A percentile compares a stretch with the other conserved stretches of the same genome.
These are phyloP conservation scores for Stramonita haemastoma DNA, from an alignment of 2,888 invertebrate genomes.

Conservation along the genomic window DNA sequence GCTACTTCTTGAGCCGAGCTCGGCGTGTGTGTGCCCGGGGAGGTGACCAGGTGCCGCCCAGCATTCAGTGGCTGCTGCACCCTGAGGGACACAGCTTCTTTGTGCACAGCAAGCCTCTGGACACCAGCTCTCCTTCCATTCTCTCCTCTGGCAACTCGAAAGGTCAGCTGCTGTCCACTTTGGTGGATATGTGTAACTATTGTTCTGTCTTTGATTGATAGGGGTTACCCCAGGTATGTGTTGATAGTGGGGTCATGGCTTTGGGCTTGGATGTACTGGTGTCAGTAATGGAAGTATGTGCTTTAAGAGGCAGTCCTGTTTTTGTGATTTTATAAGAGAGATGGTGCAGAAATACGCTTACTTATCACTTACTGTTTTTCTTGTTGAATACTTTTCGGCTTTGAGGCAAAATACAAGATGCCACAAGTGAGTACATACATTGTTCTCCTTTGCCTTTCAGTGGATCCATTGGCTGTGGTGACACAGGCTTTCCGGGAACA, in stretches of 20 bases:
- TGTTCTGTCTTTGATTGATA: too few species aligned
- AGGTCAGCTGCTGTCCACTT: slow-evolving; percentile 19
- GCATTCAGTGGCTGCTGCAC: slow-evolving; percentile 90
- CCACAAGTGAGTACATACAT: too few species aligned
- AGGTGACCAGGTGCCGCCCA: slow-evolving; percentile 80
- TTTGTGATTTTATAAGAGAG: too few species aligned
- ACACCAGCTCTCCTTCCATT: slow-evolving; percentile 36
- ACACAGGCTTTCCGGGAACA: slow-evolving; percentile 89
- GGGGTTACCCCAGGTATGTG: background rate
- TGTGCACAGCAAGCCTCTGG: slow-evolving; percentile 79
- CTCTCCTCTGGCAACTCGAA: slow-evolving; percentile 35
- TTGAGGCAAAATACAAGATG: too few species aligned
- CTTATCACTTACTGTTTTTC: too few species aligned
- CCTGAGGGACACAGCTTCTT: slow-evolving; percentile 90
- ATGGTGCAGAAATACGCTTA: too few species aligned
- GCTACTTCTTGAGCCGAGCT: slow-evolving; percentile 87
- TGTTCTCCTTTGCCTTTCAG: slow-evolving; percentile 53
- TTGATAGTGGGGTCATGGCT: background rate
- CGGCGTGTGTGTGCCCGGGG: slow-evolving; percentile 77
- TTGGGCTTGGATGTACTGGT: background rate
- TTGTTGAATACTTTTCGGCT: too few species aligned
- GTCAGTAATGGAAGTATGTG: too few species aligned
- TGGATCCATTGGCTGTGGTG: slow-evolving; percentile 77
- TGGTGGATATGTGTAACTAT: background rate
- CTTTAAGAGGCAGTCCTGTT: too few species aligned